Base-by-base conservation (phyloP, 2,797 vertebrate species). In the Hozukius guyotensis region DNA sequence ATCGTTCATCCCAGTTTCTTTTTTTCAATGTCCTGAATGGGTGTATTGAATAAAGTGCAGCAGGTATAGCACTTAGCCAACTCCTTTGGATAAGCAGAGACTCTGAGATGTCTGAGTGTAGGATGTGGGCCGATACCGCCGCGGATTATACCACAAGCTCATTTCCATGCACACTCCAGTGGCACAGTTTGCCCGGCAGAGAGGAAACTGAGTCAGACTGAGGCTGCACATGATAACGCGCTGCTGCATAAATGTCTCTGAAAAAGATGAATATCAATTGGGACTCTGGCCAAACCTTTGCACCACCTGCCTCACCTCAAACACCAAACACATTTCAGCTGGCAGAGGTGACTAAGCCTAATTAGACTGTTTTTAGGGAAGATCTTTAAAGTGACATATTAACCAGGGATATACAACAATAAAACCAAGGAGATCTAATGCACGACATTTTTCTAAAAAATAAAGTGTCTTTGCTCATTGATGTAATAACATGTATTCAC, bases 71-170 rank as follows among this genome's bases (percentile, higher is more conserved):
- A 42, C 60, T 86, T 77, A 75, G 79, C 70, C 64, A 87, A 62
- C 61, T 56, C 72, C 77, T 84, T 75, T 57, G 81, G 81, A 86
- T 91, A 80, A 85, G 77, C 49, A 18, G 46, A 76, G 82, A 74
- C 72, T 81, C 78, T 22, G 75, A 87, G 75, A 75, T 80, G 67
- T 87, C 72, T 78, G 76, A 78, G 74, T 69, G 81, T 76, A 68
- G 80, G 75, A 75, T 82, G 72, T 89, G 70, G 72, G 80, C 62
- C 2, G 22, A 88, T 87, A 63, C 71, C 34, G 68, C 46, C 2
- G 27, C 27, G 46, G 84, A 92, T 92, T 91, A 91, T 86, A 77
- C 59, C 73, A 72, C 81, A 77, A 82, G 75, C 86, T 92, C 81
- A 91, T 92, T 92, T 86, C 78, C 79, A 85, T 85, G 78, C 70